Percentiles rank a stretch among this genome's conserved stretches.
Evolutionary conservation across 1,140 invertebrate species (phyloP).

Genomic region (Scaptomyza graminum): DNA sequence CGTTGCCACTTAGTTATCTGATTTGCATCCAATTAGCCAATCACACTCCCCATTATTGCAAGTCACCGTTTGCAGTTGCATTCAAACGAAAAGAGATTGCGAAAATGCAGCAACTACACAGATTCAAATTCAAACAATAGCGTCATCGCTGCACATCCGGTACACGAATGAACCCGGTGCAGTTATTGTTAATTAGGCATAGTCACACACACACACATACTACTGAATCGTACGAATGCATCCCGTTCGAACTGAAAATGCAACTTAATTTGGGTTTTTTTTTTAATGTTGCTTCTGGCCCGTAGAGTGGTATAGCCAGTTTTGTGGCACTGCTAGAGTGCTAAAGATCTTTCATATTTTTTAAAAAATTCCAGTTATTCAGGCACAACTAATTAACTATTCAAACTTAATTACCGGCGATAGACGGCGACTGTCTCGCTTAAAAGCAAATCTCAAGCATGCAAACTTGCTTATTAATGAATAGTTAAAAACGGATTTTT

Average conservation of each 20-base stretch:
- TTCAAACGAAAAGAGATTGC: constrained; percentile 23
- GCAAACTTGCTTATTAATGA: constrained; percentile 45
- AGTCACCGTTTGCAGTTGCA: constrained; percentile 47
- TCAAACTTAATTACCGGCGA: constrained; percentile 72
- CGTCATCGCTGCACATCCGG: constrained; percentile 77
- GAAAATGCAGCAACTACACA: constrained; percentile 24
- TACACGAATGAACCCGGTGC: constrained; percentile 73
- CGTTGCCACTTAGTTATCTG: constrained; percentile 26
- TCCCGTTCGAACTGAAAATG: constrained; percentile 55
- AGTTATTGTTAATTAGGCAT: constrained; percentile 74
- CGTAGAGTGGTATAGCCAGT: constrained; percentile 69
- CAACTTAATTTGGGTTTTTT: constrained; percentile 58
- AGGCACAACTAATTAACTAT: constrained; percentile 75
- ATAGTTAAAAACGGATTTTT: constrained; percentile 43
- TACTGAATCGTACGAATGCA: constrained; percentile 6
- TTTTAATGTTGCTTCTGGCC: background rate
- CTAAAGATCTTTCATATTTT: constrained; percentile 74
- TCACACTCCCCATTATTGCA: constrained; percentile 22
- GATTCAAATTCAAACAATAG: constrained; percentile 63
- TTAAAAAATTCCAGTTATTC: constrained; percentile 77
- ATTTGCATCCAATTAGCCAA: background rate
- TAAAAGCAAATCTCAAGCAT: constrained; percentile 52
- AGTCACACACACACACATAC: constrained; percentile 19
- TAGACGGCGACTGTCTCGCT: constrained; percentile 42
- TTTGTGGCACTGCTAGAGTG: constrained; percentile 46